Evolutionary conservation across 1,140 invertebrate species (phyloP), one percentile per base, ranked within the genome.

Genomic region (Mesaphorura yosii): DNA sequence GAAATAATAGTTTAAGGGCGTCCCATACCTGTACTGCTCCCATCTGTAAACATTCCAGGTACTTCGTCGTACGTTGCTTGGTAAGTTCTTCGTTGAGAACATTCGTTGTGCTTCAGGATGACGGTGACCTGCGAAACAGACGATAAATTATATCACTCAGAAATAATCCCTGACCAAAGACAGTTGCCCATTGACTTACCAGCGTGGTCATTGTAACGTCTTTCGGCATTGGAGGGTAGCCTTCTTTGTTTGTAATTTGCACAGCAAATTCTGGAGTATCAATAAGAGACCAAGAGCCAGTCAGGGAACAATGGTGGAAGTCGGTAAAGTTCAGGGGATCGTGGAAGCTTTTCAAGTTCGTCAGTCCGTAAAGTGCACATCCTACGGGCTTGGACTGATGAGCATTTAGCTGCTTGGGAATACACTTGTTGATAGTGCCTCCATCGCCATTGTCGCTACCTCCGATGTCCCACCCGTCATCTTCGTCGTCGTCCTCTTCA

Each of bases 161-260:
- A 46, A 23, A 38, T 27, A 25, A 22, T 46, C 4, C 7, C 23
- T 46, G 17, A 7, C 6, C 7, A 46, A 6, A 22, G 4, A 49
- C 7, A 54, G n/a, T 54, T 27, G 17, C 23, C 6, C 25, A 12
- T 20, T 7, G 14, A 5, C 57, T 55, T 59, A 63, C 61, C 40
- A 63, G 34, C 17, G 61, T 63, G 15, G 61, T 59, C 5, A 55
- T 59, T 2, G 61, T 63, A 42, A 59, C 59, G 20, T 63, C 61
- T 23, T 55, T 63, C 50, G 61, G 61, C 6, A 63, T 29, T 12
- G 61, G 61, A 20, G 39, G 38, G 10, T 57, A 40, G 12, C 61
- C 57, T n/a, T 52, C 61, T 40, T 59, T 63, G 31, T 59, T 63
- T 2, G 61, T 63, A 39, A 63, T 59, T 58, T 63, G 61, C 26